Evolutionary conservation across 2,797 vertebrate genomes (phyloP).

Genomic region (Diglossa cyanea): DNA sequence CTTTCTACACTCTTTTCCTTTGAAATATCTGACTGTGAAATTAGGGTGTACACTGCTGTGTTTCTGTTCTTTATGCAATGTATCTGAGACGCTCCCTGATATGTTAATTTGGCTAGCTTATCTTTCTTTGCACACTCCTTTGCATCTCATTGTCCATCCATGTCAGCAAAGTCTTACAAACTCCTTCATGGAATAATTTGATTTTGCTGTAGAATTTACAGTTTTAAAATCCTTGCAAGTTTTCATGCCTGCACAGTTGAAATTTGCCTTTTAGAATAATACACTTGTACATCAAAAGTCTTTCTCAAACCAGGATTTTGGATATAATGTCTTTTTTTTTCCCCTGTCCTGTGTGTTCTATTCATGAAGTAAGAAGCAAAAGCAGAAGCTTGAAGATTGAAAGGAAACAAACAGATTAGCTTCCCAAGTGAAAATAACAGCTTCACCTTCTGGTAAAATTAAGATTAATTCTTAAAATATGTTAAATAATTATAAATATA

Average conservation of each 20-base stretch:
- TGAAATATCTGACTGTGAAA: neutral
- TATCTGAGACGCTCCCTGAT: neutral
- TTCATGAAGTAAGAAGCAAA: neutral
- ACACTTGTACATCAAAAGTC: neutral
- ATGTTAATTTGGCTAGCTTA: neutral
- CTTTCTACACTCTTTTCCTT: neutral
- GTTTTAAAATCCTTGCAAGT: neutral
- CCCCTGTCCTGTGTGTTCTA: accelerated
- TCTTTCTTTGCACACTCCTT: neutral
- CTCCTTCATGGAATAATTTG: neutral
- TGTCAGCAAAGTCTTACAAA: neutral
- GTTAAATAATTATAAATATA: neutral
- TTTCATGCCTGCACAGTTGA: neutral
- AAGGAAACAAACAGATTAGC: neutral
- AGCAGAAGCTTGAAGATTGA: neutral
- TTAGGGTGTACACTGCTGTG: neutral
- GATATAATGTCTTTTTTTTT: neutral
- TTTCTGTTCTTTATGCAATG: neutral
- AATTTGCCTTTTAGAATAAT: neutral
- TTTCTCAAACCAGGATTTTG: neutral
- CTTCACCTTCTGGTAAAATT: neutral
- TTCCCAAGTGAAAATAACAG: neutral
- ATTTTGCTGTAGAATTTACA: neutral
- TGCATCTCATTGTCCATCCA: neutral
- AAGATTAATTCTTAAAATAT: neutral